Evolutionary conservation across 1,140 invertebrate genomes (phyloP).

Genomic region (Heliconius hermathena): DNA sequence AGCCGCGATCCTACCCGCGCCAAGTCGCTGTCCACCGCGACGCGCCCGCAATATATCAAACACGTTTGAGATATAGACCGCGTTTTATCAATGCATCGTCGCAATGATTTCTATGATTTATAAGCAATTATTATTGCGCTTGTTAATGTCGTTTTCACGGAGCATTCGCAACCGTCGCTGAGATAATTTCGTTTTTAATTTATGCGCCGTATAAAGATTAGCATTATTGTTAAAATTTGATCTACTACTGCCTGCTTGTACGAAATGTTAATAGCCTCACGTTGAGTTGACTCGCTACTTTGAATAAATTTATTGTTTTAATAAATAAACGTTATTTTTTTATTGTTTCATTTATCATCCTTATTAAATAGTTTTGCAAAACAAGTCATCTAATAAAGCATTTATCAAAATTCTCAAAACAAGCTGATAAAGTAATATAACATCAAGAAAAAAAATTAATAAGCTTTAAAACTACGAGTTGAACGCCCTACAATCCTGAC

Average conservation of each 20-base stretch:
- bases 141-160: conserved; percentile 76
- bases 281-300: background rate
- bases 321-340: background rate
- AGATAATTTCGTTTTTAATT: conserved; percentile 69
- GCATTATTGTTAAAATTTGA: conserved; percentile 30
- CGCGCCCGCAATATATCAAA: conserved; percentile 75
- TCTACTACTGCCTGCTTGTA: background rate
- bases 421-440: background rate
- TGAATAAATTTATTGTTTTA: background rate
- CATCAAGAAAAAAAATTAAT: conserved; percentile 41
- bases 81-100: conserved; percentile 81
- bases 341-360: background rate
- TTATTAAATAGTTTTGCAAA: background rate
- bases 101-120: conserved; percentile 78
- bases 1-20: conserved; percentile 65
- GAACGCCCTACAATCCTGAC: conserved; percentile 77
- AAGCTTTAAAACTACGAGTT: conserved; percentile 68
- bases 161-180: conserved; percentile 61
- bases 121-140: conserved; percentile 78
- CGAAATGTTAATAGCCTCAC: background rate
- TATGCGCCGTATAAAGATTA: conserved; percentile 48
- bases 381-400: background rate
- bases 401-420: background rate
- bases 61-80: conserved; percentile 71
- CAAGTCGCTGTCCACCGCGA: conserved; percentile 70